Evolutionary conservation across 2,113 vertebrate species (phyloP).

Genomic region (Ranitomeya imitator): DNA sequence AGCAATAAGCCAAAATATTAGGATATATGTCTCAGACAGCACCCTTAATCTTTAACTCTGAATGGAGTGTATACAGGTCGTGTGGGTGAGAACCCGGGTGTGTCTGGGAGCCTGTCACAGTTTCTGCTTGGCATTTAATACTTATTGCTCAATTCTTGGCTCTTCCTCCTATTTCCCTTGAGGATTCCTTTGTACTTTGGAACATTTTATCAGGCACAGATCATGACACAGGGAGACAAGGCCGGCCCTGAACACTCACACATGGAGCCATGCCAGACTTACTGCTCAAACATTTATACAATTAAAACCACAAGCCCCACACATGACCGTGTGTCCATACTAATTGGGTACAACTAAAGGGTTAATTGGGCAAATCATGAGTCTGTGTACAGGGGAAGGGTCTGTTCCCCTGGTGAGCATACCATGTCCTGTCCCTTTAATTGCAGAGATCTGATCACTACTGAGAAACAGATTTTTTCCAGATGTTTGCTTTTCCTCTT

Average conservation of each 20-base stretch:
- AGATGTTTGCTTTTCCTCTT: constrained; percentile 25
- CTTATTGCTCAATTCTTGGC: constrained; percentile 52
- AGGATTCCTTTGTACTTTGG: constrained; percentile 54
- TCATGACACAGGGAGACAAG: constrained; percentile 19
- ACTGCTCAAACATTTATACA: constrained; percentile 2
- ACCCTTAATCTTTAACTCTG: neutral
- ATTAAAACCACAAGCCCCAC: neutral
- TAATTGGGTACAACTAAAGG: neutral
- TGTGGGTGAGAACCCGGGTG: constrained; percentile 18
- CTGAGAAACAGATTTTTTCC: constrained; percentile 30
- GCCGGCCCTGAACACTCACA: constrained; percentile 12
- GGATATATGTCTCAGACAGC: neutral
- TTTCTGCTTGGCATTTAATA: constrained; percentile 46
- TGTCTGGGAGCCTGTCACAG: constrained; percentile 39
- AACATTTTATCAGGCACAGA: constrained; percentile 47
- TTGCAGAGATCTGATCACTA: neutral
- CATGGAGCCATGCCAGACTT: neutral
- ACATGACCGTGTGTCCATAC: neutral
- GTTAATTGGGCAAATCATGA: neutral
- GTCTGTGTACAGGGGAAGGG: neutral
- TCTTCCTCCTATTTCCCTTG: constrained; percentile 36
- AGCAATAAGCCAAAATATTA: neutral
- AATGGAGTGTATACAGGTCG: neutral
- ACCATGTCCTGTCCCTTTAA: neutral
- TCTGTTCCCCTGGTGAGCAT: neutral